phyloP scores from a whole-genome alignment of 2,888 invertebrate species.

The Callinectes sapidus region DNA sequence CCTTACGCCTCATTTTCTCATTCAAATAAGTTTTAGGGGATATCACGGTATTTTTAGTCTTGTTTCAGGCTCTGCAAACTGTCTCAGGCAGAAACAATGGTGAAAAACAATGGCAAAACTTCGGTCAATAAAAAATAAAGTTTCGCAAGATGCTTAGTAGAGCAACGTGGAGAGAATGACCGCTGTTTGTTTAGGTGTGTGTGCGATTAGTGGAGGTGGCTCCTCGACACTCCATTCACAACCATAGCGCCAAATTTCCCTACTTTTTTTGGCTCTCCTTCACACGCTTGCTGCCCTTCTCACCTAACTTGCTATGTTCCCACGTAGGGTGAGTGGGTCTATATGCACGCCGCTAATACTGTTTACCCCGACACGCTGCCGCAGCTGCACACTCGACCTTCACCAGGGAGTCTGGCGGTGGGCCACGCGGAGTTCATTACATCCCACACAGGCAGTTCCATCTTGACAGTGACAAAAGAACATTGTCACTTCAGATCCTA shows the following conservation, averaged over 20 bases:
- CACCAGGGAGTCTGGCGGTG: background rate
- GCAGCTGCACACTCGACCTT: background rate
- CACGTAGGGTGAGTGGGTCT: background rate
- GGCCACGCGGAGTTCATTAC: background rate
- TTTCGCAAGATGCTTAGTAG: conserved; percentile 41
- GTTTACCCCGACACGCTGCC: background rate
- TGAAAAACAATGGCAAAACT: conserved; percentile 38
- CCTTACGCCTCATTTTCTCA: background rate
- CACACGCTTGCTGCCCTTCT: background rate
- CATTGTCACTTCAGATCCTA: background rate
- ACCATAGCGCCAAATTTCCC: background rate
- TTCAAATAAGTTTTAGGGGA: background rate
- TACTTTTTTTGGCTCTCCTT: background rate
- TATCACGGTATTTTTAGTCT: background rate
- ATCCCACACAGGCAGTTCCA: background rate
- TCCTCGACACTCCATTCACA: background rate
- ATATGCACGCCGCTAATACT: background rate
- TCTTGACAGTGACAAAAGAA: background rate
- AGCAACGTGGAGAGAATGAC: background rate
- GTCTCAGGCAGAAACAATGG: background rate
- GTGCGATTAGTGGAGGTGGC: background rate
- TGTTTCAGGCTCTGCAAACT: conserved; percentile 8
- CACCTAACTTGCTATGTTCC: background rate
- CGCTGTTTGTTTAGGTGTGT: background rate
- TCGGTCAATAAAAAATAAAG: background rate